phyloP scores from a whole-genome alignment of 2,113 vertebrate species.

The Dinomys branickii region DNA sequence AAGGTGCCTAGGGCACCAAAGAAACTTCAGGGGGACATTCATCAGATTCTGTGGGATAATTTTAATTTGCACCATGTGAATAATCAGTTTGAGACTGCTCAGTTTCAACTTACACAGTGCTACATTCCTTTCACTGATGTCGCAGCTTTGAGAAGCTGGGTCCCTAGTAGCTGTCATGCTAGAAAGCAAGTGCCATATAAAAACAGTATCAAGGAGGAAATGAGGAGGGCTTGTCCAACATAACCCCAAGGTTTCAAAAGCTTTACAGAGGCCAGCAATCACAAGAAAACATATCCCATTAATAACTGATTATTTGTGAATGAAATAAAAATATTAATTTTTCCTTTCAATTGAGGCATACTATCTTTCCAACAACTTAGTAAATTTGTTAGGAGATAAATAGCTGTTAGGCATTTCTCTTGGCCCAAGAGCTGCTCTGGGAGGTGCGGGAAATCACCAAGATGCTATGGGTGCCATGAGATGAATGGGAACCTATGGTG shows the following conservation, averaged over 20 bases:
- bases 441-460: not conserved
- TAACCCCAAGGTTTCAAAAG: constrained; percentile 9
- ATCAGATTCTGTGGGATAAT: not conserved
- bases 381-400: constrained; percentile 19
- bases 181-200: not conserved
- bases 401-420: not conserved
- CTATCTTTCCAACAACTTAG: not conserved
- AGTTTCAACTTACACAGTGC: not conserved
- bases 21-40: not conserved
- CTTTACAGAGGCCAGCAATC: not conserved
- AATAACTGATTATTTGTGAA: constrained; percentile 13
- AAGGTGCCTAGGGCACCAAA: not conserved
- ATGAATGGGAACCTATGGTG: not conserved
- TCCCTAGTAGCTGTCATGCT: not conserved
- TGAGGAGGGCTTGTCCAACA: not conserved
- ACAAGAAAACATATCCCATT: not conserved
- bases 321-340: not conserved
- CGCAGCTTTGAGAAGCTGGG: not conserved
- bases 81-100: not conserved
- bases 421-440: not conserved
- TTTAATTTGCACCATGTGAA: constrained; percentile 2
- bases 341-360: not conserved
- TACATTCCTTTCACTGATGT: not conserved
- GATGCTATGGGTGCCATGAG: not conserved
- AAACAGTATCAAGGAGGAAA: not conserved